Evolutionary conservation across 2,888 invertebrate species (phyloP).

Genomic region (Oscheius sp.): DNA sequence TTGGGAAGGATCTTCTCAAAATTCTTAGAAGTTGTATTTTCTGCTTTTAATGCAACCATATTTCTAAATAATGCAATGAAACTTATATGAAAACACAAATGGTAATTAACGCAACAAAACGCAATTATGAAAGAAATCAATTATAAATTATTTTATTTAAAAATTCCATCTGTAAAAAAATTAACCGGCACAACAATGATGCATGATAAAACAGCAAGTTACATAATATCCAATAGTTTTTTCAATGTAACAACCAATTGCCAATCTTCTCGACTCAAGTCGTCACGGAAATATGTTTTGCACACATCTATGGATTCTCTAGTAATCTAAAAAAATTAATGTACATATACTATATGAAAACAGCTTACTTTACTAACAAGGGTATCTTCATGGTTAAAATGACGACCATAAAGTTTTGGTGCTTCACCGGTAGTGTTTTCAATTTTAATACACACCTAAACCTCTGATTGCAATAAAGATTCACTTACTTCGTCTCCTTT

Average conservation of each 20-base stretch:
- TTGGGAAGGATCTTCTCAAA: slow-evolving; percentile 49
- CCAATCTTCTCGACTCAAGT: slow-evolving; percentile 96
- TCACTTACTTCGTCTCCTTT: slow-evolving; percentile 80
- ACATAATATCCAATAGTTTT: slow-evolving; percentile 88
- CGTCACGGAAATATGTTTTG: slow-evolving; percentile 98
- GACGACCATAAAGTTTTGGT: slow-evolving; percentile 97
- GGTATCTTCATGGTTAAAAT: slow-evolving; percentile 95
- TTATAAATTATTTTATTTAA: too few relatives aligned
- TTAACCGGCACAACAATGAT: slow-evolving; percentile 26
- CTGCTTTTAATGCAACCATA: slow-evolving; percentile 9
- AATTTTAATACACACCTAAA: slow-evolving; percentile 85
- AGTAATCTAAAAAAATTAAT: slow-evolving; percentile 82
- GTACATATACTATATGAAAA: background rate
- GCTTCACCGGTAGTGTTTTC: slow-evolving; percentile 97
- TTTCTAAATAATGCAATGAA: background rate
- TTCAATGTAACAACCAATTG: slow-evolving; percentile 97
- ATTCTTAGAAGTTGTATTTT: slow-evolving; percentile 14
- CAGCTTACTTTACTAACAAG: slow-evolving; percentile 85
- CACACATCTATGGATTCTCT: slow-evolving; percentile 98
- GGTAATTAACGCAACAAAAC: background rate
- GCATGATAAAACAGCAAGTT: background rate
- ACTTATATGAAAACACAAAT: background rate
- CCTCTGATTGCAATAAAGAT: slow-evolving; percentile 76
- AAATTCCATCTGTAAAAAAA: background rate
- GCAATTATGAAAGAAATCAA: slow-evolving; percentile 17